Evolutionary conservation across 2,113 vertebrate genomes (phyloP), one percentile per base, ranked within the genome.

Genomic region (Callopanchax toddi): DNA sequence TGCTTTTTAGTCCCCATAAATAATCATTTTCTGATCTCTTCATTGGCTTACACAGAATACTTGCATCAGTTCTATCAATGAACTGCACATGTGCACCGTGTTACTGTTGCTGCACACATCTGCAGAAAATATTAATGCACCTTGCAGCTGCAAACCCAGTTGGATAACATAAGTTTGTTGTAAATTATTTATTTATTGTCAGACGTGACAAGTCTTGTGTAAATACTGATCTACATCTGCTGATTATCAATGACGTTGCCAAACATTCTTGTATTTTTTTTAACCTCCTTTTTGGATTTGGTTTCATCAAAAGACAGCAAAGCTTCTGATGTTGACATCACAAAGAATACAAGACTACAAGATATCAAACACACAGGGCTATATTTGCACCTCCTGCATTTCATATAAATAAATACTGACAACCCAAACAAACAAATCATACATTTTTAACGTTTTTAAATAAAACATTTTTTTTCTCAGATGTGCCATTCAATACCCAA

Each of bases 361-460:
- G n/a, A 48, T 13, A 34, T 48, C 21, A 48, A 22, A 43, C 10
- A 4, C 9, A 21, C 13, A 43, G n/a, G 5, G 6, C 20, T n/a
- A n/a, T n/a, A n/a, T n/a, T n/a, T n/a, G n/a, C n/a, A n/a, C n/a
- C n/a, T n/a, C 6, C 25, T 3, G 21, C 37, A 4, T 0, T 21
- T 43, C 11, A 5, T 8, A 32, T 32, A 9, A 17, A 8, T 0
- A 53, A 20, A 17, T 18, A 40, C 39, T 60, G 50, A 49, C 11
- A 52, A 9, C 45, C 34, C 45, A 37, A 61, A 43, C 40, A 39
- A 52, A 57, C 7, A 23, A 61, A 52, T 46, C 10, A 32, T 55
- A 3, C 2, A n/a, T 36, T 53, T 58, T 12, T 18, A 22, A 49
- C 13, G 1, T 49, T 22, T 45, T n/a, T 51, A 13, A 40, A 56